Evolutionary conservation across 2,113 vertebrate genomes (phyloP).

Genomic region (Oreochromis spilurus): DNA sequence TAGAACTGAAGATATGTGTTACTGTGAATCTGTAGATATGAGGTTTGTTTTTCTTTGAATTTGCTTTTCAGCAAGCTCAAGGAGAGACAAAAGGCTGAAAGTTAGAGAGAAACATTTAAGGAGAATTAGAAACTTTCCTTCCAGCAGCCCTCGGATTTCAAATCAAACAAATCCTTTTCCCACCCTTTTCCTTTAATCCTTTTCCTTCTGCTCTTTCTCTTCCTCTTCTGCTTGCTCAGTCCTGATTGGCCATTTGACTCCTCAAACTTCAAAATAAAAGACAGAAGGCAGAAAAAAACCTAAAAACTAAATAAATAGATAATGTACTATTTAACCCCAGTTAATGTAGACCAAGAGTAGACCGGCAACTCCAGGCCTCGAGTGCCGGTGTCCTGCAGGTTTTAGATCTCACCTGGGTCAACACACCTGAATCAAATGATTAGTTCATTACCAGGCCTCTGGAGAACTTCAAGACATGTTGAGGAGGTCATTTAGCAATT

Average conservation of each 20-base stretch:
- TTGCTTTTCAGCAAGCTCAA: neutral
- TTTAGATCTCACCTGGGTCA: neutral
- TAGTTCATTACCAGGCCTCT: neutral
- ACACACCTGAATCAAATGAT: neutral
- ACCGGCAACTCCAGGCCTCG: neutral
- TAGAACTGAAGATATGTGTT: neutral
- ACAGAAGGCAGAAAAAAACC: neutral
- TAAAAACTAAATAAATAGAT: neutral
- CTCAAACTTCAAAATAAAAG: conserved; percentile 43
- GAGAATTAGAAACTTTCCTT: neutral
- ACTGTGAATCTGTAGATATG: neutral
- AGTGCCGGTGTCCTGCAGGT: neutral
- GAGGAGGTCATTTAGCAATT: neutral
- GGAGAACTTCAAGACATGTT: neutral
- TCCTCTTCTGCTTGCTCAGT: conserved; percentile 31
- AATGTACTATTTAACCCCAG: neutral
- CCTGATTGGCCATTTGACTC: conserved; percentile 49
- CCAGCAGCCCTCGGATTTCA: neutral
- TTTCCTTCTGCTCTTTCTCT: conserved; percentile 44
- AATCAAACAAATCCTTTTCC: neutral
- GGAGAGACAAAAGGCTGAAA: neutral
- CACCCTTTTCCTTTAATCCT: conserved; percentile 46
- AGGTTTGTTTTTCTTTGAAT: neutral
- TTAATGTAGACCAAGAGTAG: neutral
- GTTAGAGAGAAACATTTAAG: neutral